phyloP scores from a whole-genome alignment of 2,797 vertebrate genomes.

The Sebastiscus albofasciatus region DNA sequence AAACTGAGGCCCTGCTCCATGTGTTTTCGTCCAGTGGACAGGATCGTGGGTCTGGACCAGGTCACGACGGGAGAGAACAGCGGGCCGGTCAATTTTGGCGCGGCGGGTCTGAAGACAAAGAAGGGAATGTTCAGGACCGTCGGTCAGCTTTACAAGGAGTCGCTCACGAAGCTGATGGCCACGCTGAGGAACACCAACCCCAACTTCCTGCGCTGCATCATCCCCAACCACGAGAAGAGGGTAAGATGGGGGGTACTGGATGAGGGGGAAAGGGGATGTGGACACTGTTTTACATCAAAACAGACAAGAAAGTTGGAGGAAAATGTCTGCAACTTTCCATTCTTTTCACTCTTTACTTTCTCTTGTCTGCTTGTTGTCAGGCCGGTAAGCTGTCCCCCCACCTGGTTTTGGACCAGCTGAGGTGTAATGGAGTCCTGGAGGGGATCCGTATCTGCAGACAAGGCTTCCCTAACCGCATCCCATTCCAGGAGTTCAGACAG shows the following conservation, averaged over 20 bases:
- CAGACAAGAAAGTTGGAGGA: background rate
- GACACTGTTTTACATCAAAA: background rate
- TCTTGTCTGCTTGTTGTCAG: constrained; percentile 55
- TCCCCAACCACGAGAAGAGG: constrained; percentile 94
- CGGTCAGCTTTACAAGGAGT: constrained; percentile 95
- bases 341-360: background rate
- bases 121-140: constrained; percentile 94
- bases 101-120: constrained; percentile 89
- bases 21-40: constrained; percentile 84
- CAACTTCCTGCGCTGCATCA: constrained; percentile 93
- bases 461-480: constrained; percentile 93
- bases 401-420: constrained; percentile 91
- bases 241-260: constrained; percentile 68
- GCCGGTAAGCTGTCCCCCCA: constrained; percentile 88
- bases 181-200: constrained; percentile 94
- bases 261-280: too few relatives aligned
- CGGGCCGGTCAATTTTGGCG: constrained; percentile 83
- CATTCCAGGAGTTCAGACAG: constrained; percentile 94
- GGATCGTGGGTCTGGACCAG: constrained; percentile 91
- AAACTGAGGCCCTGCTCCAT: constrained; percentile 4
- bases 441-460: constrained; percentile 95
- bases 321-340: background rate
- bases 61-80: constrained; percentile 87
- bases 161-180: constrained; percentile 92
- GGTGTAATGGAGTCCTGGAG: constrained; percentile 92